phyloP scores from a whole-genome alignment of 2,113 vertebrate genomes.

The Ammodytes marinus region DNA sequence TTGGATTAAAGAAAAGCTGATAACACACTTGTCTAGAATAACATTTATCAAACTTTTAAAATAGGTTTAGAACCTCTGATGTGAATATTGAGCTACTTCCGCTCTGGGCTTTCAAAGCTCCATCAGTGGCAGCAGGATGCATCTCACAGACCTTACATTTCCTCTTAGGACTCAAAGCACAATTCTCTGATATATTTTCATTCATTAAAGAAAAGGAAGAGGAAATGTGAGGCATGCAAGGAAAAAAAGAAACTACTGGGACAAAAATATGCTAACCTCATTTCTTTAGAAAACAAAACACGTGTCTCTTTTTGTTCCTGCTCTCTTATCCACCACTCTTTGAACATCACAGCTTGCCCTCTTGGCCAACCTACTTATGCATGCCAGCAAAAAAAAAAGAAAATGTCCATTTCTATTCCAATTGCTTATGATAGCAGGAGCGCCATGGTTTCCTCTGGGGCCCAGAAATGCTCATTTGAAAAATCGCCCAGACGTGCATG shows the following conservation, averaged over 20 bases:
- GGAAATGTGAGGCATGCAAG: conserved; percentile 34
- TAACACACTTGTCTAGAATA: conserved; percentile 20
- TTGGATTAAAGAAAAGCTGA: conserved; percentile 41
- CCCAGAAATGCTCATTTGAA: conserved; percentile 80
- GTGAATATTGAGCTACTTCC: conserved; percentile 59
- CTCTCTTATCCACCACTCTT: conserved; percentile 56
- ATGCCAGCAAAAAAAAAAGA: conserved; percentile 56
- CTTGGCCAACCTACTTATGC: conserved; percentile 72
- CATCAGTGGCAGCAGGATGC: conserved; percentile 46
- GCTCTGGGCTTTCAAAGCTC: conserved; percentile 53
- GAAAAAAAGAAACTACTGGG: conserved; percentile 12
- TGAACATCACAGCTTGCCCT: conserved; percentile 76
- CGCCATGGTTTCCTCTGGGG: conserved; percentile 64
- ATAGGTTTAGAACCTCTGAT: conserved; percentile 45
- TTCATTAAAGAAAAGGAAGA: conserved; percentile 45
- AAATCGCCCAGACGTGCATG: conserved; percentile 76
- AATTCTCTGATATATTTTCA: conserved; percentile 63
- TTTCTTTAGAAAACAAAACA: conserved; percentile 66
- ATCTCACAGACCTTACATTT: conserved; percentile 27
- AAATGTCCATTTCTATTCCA: conserved; percentile 75
- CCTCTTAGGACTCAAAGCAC: conserved; percentile 53
- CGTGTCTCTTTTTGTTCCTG: conserved; percentile 52
- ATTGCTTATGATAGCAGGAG: conserved; percentile 78
- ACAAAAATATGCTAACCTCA: conserved; percentile 59
- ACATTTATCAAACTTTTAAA: conserved; percentile 59